Percentiles rank a stretch among this genome's conserved stretches.
Conservation (phyloP, 2,888 invertebrate genomes). For the Terebella lapidaria region DNA sequence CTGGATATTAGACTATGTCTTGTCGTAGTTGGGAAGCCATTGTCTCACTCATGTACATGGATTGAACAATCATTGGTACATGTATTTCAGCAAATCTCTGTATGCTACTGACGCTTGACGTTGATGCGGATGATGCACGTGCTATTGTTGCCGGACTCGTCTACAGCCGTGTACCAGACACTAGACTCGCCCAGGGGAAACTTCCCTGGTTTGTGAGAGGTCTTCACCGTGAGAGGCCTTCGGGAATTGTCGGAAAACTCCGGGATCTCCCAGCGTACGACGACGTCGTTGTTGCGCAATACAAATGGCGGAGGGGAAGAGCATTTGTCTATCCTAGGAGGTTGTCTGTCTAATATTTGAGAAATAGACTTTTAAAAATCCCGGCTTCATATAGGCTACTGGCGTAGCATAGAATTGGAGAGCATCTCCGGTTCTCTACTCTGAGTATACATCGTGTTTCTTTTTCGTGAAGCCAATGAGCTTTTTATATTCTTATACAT, state of each 20-base stretch:
- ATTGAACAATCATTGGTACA: no score
- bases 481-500: no score
- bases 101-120: slow-evolving; percentile 51
- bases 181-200: slow-evolving; percentile 60
- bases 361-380: no score
- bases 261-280: slow-evolving; percentile 61
- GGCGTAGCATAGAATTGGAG: no score
- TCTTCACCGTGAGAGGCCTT: slow-evolving; percentile 35
- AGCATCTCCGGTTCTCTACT: no score
- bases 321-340: slow-evolving; percentile 60
- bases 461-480: no score
- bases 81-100: no score
- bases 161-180: slow-evolving; percentile 63
- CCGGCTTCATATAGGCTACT: no score
- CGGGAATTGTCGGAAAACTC: slow-evolving; percentile 61
- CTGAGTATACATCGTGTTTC: no score
- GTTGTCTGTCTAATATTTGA: slow-evolving; percentile 58
- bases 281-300: not conserved
- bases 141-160: slow-evolving; percentile 61
- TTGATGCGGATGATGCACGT: slow-evolving; percentile 62
- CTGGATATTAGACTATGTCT: not conserved
- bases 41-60: no score
- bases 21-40: not conserved
- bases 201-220: slow-evolving; percentile 50
- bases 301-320: slow-evolving; percentile 60